Percentiles rank a stretch among this genome's conserved stretches.
Conservation (phyloP, 1,140 invertebrate genomes). For the Laodelphax striatellus region DNA sequence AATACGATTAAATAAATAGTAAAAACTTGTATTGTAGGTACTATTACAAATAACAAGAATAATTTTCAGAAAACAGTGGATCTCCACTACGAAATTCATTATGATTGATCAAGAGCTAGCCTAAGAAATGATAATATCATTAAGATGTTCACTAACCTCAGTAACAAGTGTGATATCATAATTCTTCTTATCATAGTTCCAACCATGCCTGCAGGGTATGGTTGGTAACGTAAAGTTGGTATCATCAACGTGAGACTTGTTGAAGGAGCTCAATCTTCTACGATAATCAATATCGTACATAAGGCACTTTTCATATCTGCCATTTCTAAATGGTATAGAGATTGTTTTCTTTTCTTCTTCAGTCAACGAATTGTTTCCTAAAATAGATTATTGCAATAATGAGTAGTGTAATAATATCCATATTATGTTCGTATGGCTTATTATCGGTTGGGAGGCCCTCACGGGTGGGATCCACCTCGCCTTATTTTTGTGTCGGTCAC, state of each 20-base stretch:
- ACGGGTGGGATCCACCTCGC: too few species aligned
- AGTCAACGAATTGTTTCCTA: constrained; percentile 33
- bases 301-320: constrained; percentile 36
- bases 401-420: too few species aligned
- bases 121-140: neutral
- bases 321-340: constrained; percentile 36
- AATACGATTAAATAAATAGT: too few species aligned
- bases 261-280: constrained; percentile 15
- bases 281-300: constrained; percentile 35
- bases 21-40: too few species aligned
- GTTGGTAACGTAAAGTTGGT: constrained; percentile 30
- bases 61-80: too few species aligned
- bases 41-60: too few species aligned
- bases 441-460: too few species aligned
- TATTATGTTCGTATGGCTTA: too few species aligned
- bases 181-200: constrained; percentile 38
- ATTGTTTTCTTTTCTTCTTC: constrained; percentile 40
- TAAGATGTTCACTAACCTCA: constrained; percentile 34
- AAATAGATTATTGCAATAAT: neutral
- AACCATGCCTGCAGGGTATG: constrained; percentile 37
- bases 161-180: constrained; percentile 44
- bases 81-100: too few species aligned
- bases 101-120: neutral
- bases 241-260: constrained; percentile 17
- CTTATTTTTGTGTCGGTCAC: too few species aligned